A percentile compares a stretch with the other conserved stretches of the same genome.
Conservation (phyloP, 1,140 invertebrate genomes). For the Maniola jurtina region DNA sequence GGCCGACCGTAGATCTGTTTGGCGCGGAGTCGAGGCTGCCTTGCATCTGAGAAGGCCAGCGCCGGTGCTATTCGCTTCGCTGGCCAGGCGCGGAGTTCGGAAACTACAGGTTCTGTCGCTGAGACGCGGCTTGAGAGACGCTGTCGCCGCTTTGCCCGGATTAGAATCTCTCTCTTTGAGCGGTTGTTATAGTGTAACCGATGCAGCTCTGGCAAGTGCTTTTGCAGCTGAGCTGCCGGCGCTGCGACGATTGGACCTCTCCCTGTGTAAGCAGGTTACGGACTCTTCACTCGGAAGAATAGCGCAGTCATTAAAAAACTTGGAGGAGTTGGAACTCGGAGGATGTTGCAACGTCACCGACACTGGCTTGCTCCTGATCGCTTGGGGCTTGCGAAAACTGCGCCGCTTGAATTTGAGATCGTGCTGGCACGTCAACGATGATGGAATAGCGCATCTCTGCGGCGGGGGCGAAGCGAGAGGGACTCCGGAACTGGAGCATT, state of each 20-base stretch:
- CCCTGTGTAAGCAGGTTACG: constrained; percentile 96
- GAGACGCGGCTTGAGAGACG: constrained; percentile 89
- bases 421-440: constrained; percentile 94
- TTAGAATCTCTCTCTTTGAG: constrained; percentile 93
- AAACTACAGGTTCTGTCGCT: constrained; percentile 94
- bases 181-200: constrained; percentile 95
- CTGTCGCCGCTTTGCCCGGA: constrained; percentile 91
- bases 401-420: constrained; percentile 92
- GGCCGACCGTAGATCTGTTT: constrained; percentile 94
- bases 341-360: constrained; percentile 96
- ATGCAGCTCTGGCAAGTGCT: constrained; percentile 88
- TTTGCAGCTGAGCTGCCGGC: constrained; percentile 86
- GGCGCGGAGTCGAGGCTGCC: constrained; percentile 94
- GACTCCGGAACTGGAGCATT: constrained; percentile 86
- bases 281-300: constrained; percentile 91
- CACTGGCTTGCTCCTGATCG: constrained; percentile 89
- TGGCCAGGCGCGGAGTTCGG: constrained; percentile 92
- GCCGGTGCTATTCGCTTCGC: constrained; percentile 89
- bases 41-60: constrained; percentile 91
- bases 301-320: constrained; percentile 90
- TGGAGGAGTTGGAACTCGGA: constrained; percentile 92
- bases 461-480: constrained; percentile 86
- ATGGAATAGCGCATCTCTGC: constrained; percentile 92
- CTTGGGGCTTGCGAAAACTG: constrained; percentile 91
- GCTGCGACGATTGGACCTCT: constrained; percentile 90